phyloP scores from a whole-genome alignment of 2,888 invertebrate genomes.

The Cantharis flavilabris region DNA sequence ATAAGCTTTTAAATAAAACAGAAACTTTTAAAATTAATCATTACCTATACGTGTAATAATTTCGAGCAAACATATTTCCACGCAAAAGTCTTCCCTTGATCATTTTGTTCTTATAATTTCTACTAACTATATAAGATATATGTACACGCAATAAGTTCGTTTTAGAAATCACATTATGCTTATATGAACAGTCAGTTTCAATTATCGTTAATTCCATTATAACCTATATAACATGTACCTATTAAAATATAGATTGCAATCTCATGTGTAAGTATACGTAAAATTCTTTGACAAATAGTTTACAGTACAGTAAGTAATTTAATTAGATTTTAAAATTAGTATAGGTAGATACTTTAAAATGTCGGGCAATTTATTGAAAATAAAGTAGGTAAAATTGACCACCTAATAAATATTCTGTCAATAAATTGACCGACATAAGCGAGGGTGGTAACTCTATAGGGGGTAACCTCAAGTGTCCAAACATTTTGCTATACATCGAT shows the following conservation, averaged over 20 bases:
- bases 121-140: background rate
- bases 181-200: background rate
- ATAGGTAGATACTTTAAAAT: background rate
- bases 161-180: background rate
- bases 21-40: background rate
- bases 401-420: constrained; percentile 27
- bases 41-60: background rate
- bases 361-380: background rate
- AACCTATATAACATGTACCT: background rate
- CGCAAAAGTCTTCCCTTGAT: background rate
- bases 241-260: background rate
- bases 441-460: constrained; percentile 36
- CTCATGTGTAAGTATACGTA: background rate
- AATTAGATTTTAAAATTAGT: background rate
- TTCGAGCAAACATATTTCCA: background rate
- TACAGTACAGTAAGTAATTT: background rate
- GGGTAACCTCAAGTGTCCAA: constrained; percentile 43
- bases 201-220: background rate
- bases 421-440: constrained; percentile 23
- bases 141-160: background rate
- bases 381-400: constrained; percentile 22
- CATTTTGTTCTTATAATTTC: background rate
- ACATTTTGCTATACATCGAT: constrained; percentile 36
- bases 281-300: background rate
- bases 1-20: constrained; percentile 9